Evolutionary conservation across 2,113 vertebrate genomes (phyloP).

Genomic region (Mus musculus): DNA sequence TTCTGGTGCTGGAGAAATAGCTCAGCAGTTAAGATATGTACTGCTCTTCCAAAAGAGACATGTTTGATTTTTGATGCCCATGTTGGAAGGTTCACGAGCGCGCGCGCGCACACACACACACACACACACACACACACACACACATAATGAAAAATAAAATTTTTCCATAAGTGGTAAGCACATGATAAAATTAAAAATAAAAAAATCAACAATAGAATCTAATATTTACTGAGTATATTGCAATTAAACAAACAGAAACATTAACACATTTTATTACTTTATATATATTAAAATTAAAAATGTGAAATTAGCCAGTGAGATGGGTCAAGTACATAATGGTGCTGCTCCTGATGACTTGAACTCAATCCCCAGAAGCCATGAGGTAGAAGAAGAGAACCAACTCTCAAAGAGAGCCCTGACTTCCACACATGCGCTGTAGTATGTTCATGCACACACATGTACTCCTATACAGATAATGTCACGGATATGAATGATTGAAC

Average conservation of each 20-base stretch:
- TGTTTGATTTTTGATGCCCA: neutral
- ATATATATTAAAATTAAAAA: neutral
- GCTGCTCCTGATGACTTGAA: neutral
- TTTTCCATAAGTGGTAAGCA: neutral
- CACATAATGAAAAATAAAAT: neutral
- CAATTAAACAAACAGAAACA: constrained; percentile 22
- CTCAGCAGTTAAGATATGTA: neutral
- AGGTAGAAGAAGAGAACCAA: neutral
- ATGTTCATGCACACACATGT: neutral
- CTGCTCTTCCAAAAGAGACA: neutral
- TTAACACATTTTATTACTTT: neutral
- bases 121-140: neutral
- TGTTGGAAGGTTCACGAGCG: neutral
- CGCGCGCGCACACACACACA: neutral
- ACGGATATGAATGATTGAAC: neutral
- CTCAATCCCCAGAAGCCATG: neutral
- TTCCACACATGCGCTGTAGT: neutral
- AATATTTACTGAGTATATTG: neutral
- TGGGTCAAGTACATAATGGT: neutral
- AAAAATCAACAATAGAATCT: neutral
- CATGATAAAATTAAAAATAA: constrained; percentile 34
- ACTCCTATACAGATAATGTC: neutral
- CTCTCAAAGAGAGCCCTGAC: neutral
- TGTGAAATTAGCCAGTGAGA: neutral
- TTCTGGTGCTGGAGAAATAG: neutral